Evolutionary conservation across 2,113 vertebrate genomes (phyloP), one percentile per base, ranked within the genome.

Genomic region (Carlito syrichta): DNA sequence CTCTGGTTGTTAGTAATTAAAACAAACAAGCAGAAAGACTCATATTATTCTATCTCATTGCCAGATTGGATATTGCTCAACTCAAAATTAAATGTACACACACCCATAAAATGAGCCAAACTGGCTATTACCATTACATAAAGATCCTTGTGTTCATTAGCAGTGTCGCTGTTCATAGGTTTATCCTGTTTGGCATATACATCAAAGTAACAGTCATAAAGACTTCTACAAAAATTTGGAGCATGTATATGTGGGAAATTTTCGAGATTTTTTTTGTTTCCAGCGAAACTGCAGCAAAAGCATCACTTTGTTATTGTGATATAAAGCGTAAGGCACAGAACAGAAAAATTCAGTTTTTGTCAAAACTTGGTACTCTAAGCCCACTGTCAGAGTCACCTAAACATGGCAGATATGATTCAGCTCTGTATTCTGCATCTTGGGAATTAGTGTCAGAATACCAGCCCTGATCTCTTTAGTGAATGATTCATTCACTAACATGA

Each of bases 41-140:
- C 95, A 96, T 97, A 98, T 66, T 97, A 93, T 97, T 98, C 97
- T 68, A 35, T 92, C 97, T 96, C 92, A 68, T 98, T 98, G 98
- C 95, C 96, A 98, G 98, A 97, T 86, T 98, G 97, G 97, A 96
- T 98, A 98, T 98, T 99, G 98, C 98, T 98, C 98, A 99, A 99
- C 97, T 98, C 98, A 98, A 98, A 99, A 98, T 98, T 98, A 98
- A 98, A 98, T 97, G 98, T 97, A 98, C 97, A 98, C 98, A 98
- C 98, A 98, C 98, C 98, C 98, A 98, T 98, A 98, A 98, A 99
- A 98, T 98, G 98, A 98, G 98, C 98, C 98, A 98, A 98, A 99
- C 99, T 98, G 98, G 99, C 98, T 99, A 97, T 98, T 98, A 97
- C 97, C 98, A 97, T 98, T 98, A 98, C 97, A 92, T 98, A 98